Base-by-base conservation (phyloP, 2,797 vertebrate species). In the Falco naumanni region DNA sequence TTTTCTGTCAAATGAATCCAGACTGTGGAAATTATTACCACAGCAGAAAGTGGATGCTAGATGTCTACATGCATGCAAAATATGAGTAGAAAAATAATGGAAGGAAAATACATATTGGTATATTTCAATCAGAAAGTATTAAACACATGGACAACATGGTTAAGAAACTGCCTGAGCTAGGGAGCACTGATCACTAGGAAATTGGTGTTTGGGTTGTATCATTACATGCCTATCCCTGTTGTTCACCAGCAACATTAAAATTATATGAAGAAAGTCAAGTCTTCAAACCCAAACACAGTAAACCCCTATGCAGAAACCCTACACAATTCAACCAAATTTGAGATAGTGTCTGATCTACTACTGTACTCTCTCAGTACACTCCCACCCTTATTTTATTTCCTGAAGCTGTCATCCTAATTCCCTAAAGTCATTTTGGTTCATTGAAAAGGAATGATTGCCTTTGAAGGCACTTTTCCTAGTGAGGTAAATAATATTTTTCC, bases 391-490 rank as follows among this genome's bases (percentile, higher is more conserved):
- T 77, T 92, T 87, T 92, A 91, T 93, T 93, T 92, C 45, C 78
- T 94, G 78, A 68, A 94, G 78, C 82, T 95, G 78, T 75, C 89
- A 97, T 47, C 39, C 61, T 91, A 68, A 96, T 96, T 92, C 81
- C 89, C 89, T 71, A 16, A 92, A 89, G 84, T 89, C 5, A 85
- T 92, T 94, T 64, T 71, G 33, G 56, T 61, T 93, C 94, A 96
- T 83, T 96, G 78, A 91, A 96, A 92, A 85, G 51, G 78, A 95
- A 92, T 80, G 22, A 96, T 75, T 96, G 64, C 41, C 60, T 92
- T 65, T 71, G 78, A 86, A 91, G 50, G 37, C 34, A 69, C 54
- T 93, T 83, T 88, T 90, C 41, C 39, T 54, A 39, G 29, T 1
- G 22, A 90, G 72, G 70, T 82, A 92, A 94, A 91, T 92, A 87